A percentile compares a stretch with the other conserved stretches of the same genome.
Conservation (phyloP, 2,113 vertebrate species). For the Arothron firmamentum region DNA sequence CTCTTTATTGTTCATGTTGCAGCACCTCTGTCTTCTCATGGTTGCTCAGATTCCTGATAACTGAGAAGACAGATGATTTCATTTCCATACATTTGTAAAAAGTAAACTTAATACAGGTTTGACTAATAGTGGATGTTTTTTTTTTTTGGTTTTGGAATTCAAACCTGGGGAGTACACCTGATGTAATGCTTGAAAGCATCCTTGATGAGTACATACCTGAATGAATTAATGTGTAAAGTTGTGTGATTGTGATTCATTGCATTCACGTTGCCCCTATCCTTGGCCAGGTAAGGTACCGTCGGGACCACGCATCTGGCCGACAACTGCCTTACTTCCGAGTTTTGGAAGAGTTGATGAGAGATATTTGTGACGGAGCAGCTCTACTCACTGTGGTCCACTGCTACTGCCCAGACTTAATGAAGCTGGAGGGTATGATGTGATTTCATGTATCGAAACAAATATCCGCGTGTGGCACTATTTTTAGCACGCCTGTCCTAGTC, state of each 20-base stretch:
- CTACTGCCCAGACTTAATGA: conserved; percentile 93
- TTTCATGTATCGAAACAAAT: conserved; percentile 19
- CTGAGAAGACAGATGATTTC: no score
- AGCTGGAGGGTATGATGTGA: conserved; percentile 84
- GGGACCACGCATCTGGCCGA: conserved; percentile 87
- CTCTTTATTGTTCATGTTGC: conserved; percentile 26
- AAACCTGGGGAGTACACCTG: conserved; percentile 52
- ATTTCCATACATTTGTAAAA: no score
- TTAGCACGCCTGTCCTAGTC: conserved; percentile 17
- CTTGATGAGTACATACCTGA: conserved; percentile 8
- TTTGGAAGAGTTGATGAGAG: conserved; percentile 92
- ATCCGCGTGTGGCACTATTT: conserved; percentile 39
- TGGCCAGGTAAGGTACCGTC: conserved; percentile 90
- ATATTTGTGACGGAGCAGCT: conserved; percentile 87
- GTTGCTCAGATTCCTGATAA: conserved; percentile 1
- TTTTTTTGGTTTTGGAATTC: not conserved
- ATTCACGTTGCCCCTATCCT: conserved; percentile 6
- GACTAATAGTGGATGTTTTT: no score
- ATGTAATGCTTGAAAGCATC: conserved; percentile 21
- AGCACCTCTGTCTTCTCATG: conserved; percentile 38
- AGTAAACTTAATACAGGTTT: no score
- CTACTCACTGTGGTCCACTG: conserved; percentile 90
- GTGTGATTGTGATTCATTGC: not conserved
- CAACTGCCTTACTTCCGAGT: conserved; percentile 86
- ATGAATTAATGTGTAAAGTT: conserved; percentile 26